phyloP scores from a whole-genome alignment of 2,888 invertebrate genomes.

The Eupithecia abbreviata region DNA sequence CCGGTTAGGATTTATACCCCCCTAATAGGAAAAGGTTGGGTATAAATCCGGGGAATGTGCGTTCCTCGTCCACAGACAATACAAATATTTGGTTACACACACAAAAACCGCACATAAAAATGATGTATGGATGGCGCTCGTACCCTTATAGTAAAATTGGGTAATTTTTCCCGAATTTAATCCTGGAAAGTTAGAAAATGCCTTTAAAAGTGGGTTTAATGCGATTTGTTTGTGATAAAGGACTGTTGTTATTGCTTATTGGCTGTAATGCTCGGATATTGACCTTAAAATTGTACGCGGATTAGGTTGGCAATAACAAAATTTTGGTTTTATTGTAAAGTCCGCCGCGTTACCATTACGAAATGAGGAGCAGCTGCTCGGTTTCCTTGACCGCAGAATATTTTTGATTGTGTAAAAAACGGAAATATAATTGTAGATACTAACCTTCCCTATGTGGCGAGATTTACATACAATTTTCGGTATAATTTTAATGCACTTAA shows the following conservation, averaged over 20 bases:
- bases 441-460: no score
- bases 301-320: slow-evolving; percentile 18
- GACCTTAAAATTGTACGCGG: slow-evolving; percentile 13
- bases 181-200: slow-evolving; percentile 42
- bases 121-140: slow-evolving; percentile 62
- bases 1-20: slow-evolving; percentile 47
- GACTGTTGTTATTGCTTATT: slow-evolving; percentile 30
- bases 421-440: no score
- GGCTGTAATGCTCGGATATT: slow-evolving; percentile 15
- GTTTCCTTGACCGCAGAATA: background rate
- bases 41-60: slow-evolving; percentile 65
- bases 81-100: slow-evolving; percentile 73
- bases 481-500: background rate
- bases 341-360: background rate
- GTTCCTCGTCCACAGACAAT: slow-evolving; percentile 68
- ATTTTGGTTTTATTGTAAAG: slow-evolving; percentile 6
- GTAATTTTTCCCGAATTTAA: slow-evolving; percentile 62
- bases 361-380: background rate
- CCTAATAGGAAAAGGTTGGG: slow-evolving; percentile 64
- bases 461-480: background rate
- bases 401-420: background rate
- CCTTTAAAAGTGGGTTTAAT: slow-evolving; percentile 33
- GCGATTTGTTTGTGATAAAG: slow-evolving; percentile 39
- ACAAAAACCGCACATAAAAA: slow-evolving; percentile 69
- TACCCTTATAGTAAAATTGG: slow-evolving; percentile 56